Percentiles rank a stretch among this genome's conserved stretches.
These are phyloP conservation scores for Aepyceros melampus DNA, from an alignment of 2,113 vertebrate species.

Conservation along the genomic window DNA sequence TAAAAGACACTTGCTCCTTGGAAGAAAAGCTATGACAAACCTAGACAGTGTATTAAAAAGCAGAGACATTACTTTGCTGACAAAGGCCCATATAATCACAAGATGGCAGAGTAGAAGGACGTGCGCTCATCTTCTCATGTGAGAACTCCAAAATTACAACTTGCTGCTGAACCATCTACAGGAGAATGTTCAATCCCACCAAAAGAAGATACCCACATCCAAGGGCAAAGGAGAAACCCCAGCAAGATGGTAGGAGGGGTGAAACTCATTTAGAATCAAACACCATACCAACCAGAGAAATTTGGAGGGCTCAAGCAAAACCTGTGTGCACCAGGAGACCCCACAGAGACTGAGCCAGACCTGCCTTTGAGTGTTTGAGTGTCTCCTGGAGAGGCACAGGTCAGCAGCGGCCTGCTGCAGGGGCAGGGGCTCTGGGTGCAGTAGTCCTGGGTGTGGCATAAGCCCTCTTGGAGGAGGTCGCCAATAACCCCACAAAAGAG, in stretches of 20 bases:
- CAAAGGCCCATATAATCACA: neutral
- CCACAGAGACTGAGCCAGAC: neutral
- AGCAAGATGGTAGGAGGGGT: rapidly evolving
- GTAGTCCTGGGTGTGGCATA: neutral
- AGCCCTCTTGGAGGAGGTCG: rapidly evolving
- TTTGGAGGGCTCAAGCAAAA: neutral
- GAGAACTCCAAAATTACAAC: neutral
- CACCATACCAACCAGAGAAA: rapidly evolving
- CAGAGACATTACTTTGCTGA: neutral
- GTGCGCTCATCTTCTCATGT: neutral
- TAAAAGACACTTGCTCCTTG: neutral
- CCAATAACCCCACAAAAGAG: neutral
- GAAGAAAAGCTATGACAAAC: neutral
- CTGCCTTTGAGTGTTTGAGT: neutral
- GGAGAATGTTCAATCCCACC: neutral
- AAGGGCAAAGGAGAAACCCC: neutral
- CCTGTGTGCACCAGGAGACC: neutral
- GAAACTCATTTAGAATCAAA: neutral
- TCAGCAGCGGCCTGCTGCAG: neutral
- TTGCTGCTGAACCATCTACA: neutral
- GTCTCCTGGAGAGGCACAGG: neutral
- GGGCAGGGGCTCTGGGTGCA: neutral
- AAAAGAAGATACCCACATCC: neutral
- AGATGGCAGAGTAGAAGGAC: neutral
- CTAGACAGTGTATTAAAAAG: neutral